Evolutionary conservation across 2,888 invertebrate genomes (phyloP), one percentile per base, ranked within the genome.

Genomic region (Cheilosia soror): DNA sequence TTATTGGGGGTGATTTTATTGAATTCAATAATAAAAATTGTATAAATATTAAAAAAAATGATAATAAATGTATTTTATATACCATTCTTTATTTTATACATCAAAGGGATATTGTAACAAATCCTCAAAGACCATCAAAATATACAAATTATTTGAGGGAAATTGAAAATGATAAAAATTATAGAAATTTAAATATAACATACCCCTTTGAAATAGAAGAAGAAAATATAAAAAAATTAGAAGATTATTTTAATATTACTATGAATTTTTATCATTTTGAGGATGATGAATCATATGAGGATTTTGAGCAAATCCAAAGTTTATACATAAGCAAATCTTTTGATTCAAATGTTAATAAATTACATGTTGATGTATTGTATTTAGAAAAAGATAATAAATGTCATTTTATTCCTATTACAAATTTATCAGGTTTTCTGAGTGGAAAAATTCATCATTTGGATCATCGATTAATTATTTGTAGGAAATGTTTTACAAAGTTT

Each of bases 241-340:
- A 68, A 9, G 31, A 55, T 42, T 68, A 55, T 53, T 55, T 68
- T 53, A 42, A 51, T 51, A 51, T 65, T 51, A 65, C 33, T 11
- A 37, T 49, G 33, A 49, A 49, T 13, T 65, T 65, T 65, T 51
- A 65, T 65, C 62, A 63, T 44, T 63, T 29, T 44, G 44, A 44
- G 40, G 44, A 60, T 15, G 60, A 60, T 60, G 60, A 63, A 33
- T 25, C 20, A 31, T 33, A n/a, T 37, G n/a, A 49, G 4, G 15
- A 33, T 62, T 62, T 62, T 51, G 49, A 65, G n/a, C 37, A 63
- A 63, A 63, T 63, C 63, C 63, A 63, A 63, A 63, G n/a, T 65
- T 51, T 65, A 25, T 51, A 49, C 25, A 37, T 25, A 65, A 63
- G 62, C 47, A 37, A 51, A 51, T 51, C 65, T 51, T 65, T 65